Percentiles rank a stretch among this genome's conserved stretches.
Evolutionary conservation across 2,888 invertebrate species (phyloP).

Genomic region (Rhamnusium bicolor): DNA sequence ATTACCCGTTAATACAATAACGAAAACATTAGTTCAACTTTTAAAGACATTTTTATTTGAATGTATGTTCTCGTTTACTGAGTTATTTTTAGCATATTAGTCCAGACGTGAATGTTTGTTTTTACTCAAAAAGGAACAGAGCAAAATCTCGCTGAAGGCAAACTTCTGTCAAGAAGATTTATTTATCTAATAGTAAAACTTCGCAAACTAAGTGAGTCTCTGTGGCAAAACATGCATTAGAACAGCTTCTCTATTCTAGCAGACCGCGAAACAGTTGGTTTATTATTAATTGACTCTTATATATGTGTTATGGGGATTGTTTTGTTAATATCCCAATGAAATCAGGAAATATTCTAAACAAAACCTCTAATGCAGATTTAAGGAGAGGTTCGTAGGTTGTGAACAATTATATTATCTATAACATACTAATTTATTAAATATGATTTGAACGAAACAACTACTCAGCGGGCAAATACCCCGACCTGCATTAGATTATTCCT

Average conservation of each 20-base stretch:
- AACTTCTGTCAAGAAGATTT: slow-evolving; percentile 12
- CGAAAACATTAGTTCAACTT: too few relatives aligned
- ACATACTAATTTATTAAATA: too few relatives aligned
- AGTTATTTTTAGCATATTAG: neutral
- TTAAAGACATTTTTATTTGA: neutral
- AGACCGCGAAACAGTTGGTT: neutral
- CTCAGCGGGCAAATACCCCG: too few relatives aligned
- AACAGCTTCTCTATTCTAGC: neutral
- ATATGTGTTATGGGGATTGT: slow-evolving; percentile 12
- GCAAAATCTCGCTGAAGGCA: slow-evolving; percentile 5
- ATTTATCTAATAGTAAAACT: slow-evolving; percentile 20
- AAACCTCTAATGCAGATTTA: neutral
- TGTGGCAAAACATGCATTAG: slow-evolving; percentile 8
- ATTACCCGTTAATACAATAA: too few relatives aligned
- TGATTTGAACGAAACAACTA: too few relatives aligned
- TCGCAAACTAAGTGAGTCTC: slow-evolving; percentile 4
- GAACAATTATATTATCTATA: too few relatives aligned
- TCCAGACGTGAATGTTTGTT: neutral
- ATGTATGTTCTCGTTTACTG: neutral
- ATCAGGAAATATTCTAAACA: neutral
- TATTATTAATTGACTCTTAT: slow-evolving; percentile 22
- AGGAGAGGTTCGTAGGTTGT: too few relatives aligned
- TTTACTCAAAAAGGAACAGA: neutral
- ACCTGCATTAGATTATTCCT: too few relatives aligned
- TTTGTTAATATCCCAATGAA: neutral